These are phyloP conservation scores for Apotomis capreana DNA, from an alignment of 2,888 invertebrate genomes.

Conservation along the genomic window DNA sequence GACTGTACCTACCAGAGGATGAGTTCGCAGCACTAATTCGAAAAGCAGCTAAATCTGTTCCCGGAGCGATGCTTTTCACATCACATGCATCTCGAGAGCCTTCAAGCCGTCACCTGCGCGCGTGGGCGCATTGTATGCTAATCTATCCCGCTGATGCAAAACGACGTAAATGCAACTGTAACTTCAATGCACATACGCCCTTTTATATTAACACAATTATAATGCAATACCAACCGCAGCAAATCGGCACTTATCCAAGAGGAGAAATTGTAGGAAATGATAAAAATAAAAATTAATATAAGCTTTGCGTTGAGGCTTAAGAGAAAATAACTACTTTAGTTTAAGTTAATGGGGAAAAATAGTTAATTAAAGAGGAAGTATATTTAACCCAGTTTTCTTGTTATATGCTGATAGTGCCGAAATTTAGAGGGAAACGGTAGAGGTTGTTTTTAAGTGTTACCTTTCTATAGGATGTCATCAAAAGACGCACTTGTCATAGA, in stretches of 20 bases:
- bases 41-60: slow-evolving; percentile 47
- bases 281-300: slow-evolving; percentile 44
- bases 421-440: no score
- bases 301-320: not conserved
- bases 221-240: slow-evolving; percentile 21
- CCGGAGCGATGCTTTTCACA: slow-evolving; percentile 50
- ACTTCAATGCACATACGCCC: slow-evolving; percentile 11
- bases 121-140: slow-evolving; percentile 71
- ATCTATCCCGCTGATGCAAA: slow-evolving; percentile 47
- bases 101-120: slow-evolving; percentile 72
- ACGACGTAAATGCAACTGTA: slow-evolving; percentile 1
- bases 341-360: not conserved
- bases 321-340: not conserved
- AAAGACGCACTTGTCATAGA: no score
- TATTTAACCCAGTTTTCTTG: no score
- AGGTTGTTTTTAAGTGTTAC: no score
- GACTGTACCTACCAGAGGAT: no score
- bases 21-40: slow-evolving; percentile 43
- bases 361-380: no score
- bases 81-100: slow-evolving; percentile 50
- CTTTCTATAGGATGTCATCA: no score
- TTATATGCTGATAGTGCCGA: no score
- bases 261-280: slow-evolving; percentile 63
- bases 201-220: not conserved
- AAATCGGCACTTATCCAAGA: slow-evolving; percentile 8